Conservation (phyloP, 2,888 invertebrate species). For the Diarsia dahlii region DNA sequence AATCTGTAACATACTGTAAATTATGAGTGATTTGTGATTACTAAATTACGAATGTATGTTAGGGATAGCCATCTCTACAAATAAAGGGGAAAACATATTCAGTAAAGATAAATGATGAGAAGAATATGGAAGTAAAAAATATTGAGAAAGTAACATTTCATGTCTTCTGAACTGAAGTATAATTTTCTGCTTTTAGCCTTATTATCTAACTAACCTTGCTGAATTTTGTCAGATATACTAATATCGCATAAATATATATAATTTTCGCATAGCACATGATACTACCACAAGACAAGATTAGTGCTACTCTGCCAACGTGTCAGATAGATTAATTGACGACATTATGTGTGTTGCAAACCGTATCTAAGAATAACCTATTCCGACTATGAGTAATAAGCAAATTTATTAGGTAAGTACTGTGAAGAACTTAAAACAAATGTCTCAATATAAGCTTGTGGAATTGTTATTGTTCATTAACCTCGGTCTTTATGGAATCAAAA, state of each 20-base stretch:
- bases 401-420: slow-evolving; percentile 29
- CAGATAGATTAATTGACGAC: slow-evolving; percentile 38
- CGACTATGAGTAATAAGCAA: slow-evolving; percentile 51
- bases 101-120: neutral
- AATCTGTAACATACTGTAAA: neutral
- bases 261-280: slow-evolving; percentile 4
- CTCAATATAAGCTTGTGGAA: slow-evolving; percentile 37
- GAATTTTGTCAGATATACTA: neutral
- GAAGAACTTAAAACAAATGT: slow-evolving; percentile 44
- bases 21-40: too few species aligned
- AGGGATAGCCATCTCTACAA: neutral
- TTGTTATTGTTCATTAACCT: neutral
- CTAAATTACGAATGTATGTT: neutral
- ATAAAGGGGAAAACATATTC: neutral
- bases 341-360: slow-evolving; percentile 34
- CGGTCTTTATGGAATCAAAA: neutral
- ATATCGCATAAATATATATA: too few species aligned
- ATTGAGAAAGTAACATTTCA: neutral
- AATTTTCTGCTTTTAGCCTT: neutral
- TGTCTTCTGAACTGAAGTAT: neutral
- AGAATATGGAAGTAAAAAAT: neutral
- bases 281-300: slow-evolving; percentile 5
- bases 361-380: slow-evolving; percentile 45
- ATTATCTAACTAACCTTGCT: neutral
- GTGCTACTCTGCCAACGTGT: slow-evolving; percentile 14